Evolutionary conservation across 2,797 vertebrate genomes (phyloP).

Genomic region (Pseudochaenichthys georgianus): DNA sequence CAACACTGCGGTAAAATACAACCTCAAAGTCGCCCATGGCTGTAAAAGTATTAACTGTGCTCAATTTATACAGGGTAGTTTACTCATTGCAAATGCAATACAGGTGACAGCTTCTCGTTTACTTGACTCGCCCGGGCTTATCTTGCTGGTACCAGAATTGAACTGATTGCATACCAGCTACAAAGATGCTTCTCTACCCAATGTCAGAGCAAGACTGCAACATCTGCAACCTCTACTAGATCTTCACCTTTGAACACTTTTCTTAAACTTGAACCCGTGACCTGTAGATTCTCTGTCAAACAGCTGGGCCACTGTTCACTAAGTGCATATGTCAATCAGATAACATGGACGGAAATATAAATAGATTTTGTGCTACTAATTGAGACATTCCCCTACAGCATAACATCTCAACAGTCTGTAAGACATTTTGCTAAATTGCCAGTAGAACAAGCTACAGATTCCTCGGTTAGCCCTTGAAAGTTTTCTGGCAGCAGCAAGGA

Average conservation of each 20-base stretch:
- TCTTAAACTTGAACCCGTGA: not conserved
- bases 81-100: too few relatives aligned
- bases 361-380: not conserved
- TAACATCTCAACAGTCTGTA: not conserved
- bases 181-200: not conserved
- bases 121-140: too few relatives aligned
- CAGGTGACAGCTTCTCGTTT: too few relatives aligned
- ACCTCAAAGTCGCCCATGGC: too few relatives aligned
- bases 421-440: conserved; percentile 33
- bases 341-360: not conserved
- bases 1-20: too few relatives aligned
- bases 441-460: conserved; percentile 19
- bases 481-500: conserved; percentile 18
- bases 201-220: not conserved
- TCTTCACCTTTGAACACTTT: not conserved
- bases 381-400: conserved; percentile 1
- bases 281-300: not conserved
- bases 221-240: not conserved
- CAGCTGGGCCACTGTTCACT: not conserved
- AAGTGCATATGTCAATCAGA: not conserved
- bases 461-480: not conserved
- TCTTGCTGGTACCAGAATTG: not conserved
- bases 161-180: not conserved
- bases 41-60: too few relatives aligned
- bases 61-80: too few relatives aligned